Conservation (phyloP, 2,113 vertebrate genomes). For the Ceyx margarethae region DNA sequence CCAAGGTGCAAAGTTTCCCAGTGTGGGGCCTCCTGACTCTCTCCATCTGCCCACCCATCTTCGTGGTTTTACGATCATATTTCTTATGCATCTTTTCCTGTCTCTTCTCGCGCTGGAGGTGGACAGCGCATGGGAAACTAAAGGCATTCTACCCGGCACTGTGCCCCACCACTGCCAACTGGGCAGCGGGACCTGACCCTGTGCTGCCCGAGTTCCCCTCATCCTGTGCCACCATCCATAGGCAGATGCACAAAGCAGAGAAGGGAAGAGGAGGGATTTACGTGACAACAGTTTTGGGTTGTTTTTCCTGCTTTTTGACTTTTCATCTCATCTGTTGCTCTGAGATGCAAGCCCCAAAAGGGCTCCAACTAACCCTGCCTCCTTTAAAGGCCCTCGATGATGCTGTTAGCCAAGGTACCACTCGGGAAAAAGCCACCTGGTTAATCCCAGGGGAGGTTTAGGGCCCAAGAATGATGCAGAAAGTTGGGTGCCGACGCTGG, state of each 20-base stretch:
- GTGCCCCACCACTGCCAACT: not conserved
- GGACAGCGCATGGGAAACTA: rapidly evolving
- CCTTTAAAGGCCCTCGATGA: not conserved
- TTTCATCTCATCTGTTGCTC: not conserved
- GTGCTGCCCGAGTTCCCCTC: rapidly evolving
- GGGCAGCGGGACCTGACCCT: not conserved
- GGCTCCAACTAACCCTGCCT: not conserved
- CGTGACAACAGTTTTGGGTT: rapidly evolving
- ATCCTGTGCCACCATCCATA: not conserved
- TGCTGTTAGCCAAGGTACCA: not conserved
- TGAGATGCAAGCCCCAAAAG: not conserved
- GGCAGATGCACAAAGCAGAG: not conserved
- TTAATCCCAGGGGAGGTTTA: not conserved
- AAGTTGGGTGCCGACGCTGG: not conserved
- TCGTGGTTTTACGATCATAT: not conserved
- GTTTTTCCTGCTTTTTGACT: not conserved
- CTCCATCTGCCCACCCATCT: not conserved
- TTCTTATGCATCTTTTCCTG: not conserved
- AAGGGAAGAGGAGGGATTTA: not conserved
- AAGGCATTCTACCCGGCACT: not conserved
- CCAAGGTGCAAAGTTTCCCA: not conserved
- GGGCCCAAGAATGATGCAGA: not conserved
- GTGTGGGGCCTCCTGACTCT: not conserved
- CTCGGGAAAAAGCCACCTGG: not conserved
- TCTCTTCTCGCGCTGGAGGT: not conserved